Conservation (phyloP, 2,797 vertebrate species). For the Pipistrellus pygmaeus region DNA sequence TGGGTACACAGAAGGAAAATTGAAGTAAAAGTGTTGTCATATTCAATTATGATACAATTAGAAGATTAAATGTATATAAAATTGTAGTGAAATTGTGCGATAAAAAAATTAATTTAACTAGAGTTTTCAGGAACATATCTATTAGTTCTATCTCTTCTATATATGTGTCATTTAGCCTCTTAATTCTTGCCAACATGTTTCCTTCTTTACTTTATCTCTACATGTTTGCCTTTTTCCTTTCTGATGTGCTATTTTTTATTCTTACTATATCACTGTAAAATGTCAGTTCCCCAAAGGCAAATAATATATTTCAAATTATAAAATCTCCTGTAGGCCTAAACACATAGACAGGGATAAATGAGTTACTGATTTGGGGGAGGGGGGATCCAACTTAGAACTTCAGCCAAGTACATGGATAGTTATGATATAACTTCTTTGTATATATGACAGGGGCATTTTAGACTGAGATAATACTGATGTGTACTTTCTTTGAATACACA, state of each 20-base stretch:
- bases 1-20: neutral
- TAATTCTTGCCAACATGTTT: slow-evolving; percentile 5
- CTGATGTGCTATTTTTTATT: neutral
- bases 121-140: neutral
- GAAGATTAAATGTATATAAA: neutral
- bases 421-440: neutral
- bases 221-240: no score
- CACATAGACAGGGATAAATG: neutral
- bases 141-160: neutral
- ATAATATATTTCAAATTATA: neutral
- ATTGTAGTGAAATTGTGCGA: neutral
- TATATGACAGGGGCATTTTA: neutral
- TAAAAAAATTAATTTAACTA: neutral
- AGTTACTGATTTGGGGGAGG: neutral
- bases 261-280: neutral
- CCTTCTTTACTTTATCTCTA: neutral
- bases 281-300: neutral
- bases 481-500: neutral
- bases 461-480: neutral
- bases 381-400: neutral
- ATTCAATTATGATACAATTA: neutral
- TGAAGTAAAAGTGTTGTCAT: neutral
- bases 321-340: neutral
- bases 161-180: neutral
- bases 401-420: neutral